Base-by-base conservation (phyloP, 1,140 invertebrate genomes). In the Diabrotica virgifera region DNA sequence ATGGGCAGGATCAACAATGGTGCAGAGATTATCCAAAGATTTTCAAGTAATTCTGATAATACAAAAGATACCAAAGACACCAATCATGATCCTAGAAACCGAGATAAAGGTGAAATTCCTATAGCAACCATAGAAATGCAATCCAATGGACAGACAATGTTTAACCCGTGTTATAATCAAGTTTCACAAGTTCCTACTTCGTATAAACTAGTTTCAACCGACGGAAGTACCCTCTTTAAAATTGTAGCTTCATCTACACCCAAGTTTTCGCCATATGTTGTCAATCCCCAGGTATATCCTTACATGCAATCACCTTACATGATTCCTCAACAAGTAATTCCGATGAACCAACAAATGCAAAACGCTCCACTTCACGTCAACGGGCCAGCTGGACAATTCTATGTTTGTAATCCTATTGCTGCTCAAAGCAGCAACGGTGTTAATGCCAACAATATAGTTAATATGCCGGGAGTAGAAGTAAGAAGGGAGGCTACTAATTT, bases 371-470 rank as follows among this genome's bases (percentile, higher is more conserved):
- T 73, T 6, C 70, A 72, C 68, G 70, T 68, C 10, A 52, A 66
- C 38, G 59, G 65, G 24, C 60, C 63, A 50, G 63, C 59, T 11
- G 77, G 76, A 10, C 77, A 77, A 57, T 76, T 68, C 69, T 77
- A 73, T 60, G 61, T 77, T 13, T 78, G 77, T 56, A 76, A 75
- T 68, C 76, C 76, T 24, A 68, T 77, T 35, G 52, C 71, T 24
- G 37, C 59, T 13, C 40, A 3, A 3, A 53, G 14, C 13, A 13
- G 5, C 24, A 24, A 24, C 24, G 24, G 24, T 24, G 63, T 68
- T 51, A 57, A 68, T 12, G 63, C 50, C 5, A 73, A 68, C 51
- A 66, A 70, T 65, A 60, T 76, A 10, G 66, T 61, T 51, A 65
- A 68, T 8, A 60, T 74, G 36, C 56, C 69, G n/a, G 74, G 72